phyloP scores from a whole-genome alignment of 2,797 vertebrate species.

The Emys orbicularis region DNA sequence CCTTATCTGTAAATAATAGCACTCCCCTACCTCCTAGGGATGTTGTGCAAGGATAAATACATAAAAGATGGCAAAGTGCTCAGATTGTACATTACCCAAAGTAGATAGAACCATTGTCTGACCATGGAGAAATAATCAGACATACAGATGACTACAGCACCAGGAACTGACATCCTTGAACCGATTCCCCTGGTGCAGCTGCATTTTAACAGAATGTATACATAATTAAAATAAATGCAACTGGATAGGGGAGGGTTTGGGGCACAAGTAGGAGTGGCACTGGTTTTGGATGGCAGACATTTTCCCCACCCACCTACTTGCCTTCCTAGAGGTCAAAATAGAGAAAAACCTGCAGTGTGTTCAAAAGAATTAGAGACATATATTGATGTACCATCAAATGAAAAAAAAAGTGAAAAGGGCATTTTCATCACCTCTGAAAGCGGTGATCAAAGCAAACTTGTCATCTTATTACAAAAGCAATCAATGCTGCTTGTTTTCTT shows the following conservation, averaged over 20 bases:
- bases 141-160: background rate
- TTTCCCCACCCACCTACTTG: background rate
- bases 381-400: conserved; percentile 67
- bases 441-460: conserved; percentile 67
- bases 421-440: conserved; percentile 68
- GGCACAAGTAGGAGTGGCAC: background rate
- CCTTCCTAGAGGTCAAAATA: background rate
- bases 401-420: conserved; percentile 62
- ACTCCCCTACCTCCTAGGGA: background rate
- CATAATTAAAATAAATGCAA: background rate
- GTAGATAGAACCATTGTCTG: background rate
- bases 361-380: background rate
- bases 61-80: background rate
- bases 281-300: background rate
- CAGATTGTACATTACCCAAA: background rate
- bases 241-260: background rate
- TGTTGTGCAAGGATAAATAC: background rate
- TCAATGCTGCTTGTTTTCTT: conserved; percentile 68
- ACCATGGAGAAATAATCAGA: background rate
- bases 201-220: background rate
- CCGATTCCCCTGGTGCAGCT: background rate
- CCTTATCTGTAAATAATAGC: background rate
- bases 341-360: background rate
- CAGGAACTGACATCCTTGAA: background rate
- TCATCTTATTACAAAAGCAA: conserved; percentile 74